phyloP scores from a whole-genome alignment of 1,140 invertebrate species.

The Drosophila biarmipes region DNA sequence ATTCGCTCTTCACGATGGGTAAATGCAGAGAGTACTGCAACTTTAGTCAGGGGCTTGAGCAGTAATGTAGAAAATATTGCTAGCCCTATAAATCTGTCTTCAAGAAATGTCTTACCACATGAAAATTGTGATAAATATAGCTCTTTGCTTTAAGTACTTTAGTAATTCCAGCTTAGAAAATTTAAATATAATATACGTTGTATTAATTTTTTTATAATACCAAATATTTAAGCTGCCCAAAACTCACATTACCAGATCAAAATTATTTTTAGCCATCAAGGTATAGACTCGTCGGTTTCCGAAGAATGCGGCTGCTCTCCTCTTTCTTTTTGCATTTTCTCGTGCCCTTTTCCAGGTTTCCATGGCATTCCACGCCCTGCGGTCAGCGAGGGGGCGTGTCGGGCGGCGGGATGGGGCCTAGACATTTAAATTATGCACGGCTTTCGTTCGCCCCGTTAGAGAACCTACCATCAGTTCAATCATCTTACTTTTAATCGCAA shows the following conservation, averaged over 20 bases:
- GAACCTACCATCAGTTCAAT: slow-evolving; percentile 27
- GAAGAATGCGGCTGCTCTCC: neutral
- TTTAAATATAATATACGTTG: neutral
- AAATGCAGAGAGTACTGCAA: neutral
- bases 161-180: neutral
- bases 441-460: slow-evolving; percentile 15
- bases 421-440: slow-evolving; percentile 54
- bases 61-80: too few relatives aligned
- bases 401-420: slow-evolving; percentile 13
- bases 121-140: too few relatives aligned
- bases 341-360: slow-evolving; percentile 3
- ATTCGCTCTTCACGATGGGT: slow-evolving; percentile 11
- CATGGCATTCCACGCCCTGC: slow-evolving; percentile 1
- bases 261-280: neutral
- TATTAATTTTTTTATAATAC: too few relatives aligned
- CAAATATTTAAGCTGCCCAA: too few relatives aligned
- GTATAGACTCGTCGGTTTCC: neutral
- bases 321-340: neutral
- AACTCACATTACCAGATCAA: too few relatives aligned
- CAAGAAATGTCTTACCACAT: too few relatives aligned
- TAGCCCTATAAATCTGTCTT: too few relatives aligned
- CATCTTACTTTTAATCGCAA: slow-evolving; percentile 43
- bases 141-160: too few relatives aligned
- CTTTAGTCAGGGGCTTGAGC: neutral
- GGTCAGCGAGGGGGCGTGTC: neutral